Base-by-base conservation (phyloP, 1,140 invertebrate species). In the Reticulitermes speratus region DNA sequence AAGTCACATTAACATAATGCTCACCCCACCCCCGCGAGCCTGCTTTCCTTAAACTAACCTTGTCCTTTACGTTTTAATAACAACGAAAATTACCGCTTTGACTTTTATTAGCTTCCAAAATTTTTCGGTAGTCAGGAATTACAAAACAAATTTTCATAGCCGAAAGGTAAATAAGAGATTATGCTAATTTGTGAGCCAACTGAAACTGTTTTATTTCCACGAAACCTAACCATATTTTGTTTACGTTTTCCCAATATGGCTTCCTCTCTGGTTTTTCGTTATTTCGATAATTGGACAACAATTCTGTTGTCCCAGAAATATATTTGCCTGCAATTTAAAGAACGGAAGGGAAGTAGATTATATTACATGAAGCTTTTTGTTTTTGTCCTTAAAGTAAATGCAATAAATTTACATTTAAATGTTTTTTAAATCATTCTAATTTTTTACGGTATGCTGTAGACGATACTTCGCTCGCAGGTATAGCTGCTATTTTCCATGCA, bases 391-490 rank as follows among this genome's bases (percentile, higher is more conserved):
- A 9, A 75, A 75, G 25, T 75, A 75, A 30, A 75, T 11, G n/a
- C 65, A 75, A 30, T 75, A 25, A 30, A 75, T 75, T 75, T 75
- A 75, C 65, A 75, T 75, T n/a, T 75, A 75, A 75, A 75, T 75
- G 65, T 75, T 75, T 75, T 75, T 75, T 75, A 75, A 75, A 75
- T 30, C n/a, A 25, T 75, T 75, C n/a, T 75, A 9, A 75, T 75
- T 75, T 30, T 75, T 25, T n/a, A 75, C 65, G 65, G 65, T 75
- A 30, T 8, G 3, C 19, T 9, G n/a, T n/a, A 30, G n/a, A 75
- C 30, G 7, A 75, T 30, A 30, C 14, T 16, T 75, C 12, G 25
- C 65, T 75, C 1, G 8, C n/a, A 30, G 25, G 8, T 75, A 30
- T 30, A 30, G 65, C n/a, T 75, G 65, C 7, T 75, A 30, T 75